phyloP scores from a whole-genome alignment of 92 coral and sea anemone genomes.

The Porites divaricata region DNA sequence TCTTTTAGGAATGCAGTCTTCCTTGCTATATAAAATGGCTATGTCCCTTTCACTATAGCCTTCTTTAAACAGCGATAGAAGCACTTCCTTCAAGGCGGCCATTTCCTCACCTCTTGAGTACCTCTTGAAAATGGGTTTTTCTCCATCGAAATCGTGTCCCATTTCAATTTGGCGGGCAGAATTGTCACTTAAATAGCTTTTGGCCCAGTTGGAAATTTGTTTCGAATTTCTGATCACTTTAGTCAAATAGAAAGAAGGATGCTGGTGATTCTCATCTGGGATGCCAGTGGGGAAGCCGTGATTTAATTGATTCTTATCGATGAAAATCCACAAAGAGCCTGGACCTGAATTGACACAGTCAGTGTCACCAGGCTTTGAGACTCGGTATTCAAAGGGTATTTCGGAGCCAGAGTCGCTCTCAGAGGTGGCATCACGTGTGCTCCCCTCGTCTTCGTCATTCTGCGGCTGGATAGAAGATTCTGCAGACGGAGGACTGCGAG shows the following conservation, averaged over 20 bases:
- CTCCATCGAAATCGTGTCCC: neutral
- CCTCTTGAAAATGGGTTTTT: too few species aligned
- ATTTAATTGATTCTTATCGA: neutral
- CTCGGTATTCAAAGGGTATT: too few species aligned
- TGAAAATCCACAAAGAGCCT: slow-evolving; percentile 2
- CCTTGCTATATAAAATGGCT: neutral
- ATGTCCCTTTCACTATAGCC: slow-evolving; percentile 28
- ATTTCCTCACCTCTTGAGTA: neutral
- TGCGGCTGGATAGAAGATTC: neutral
- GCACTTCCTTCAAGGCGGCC: neutral
- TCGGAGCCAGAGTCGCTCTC: neutral
- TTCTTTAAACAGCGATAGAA: neutral
- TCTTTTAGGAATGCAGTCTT: neutral
- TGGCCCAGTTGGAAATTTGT: neutral
- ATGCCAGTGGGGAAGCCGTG: neutral
- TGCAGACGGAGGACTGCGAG: neutral
- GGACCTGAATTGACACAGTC: neutral
- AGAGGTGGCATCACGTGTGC: neutral
- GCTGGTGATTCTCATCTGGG: neutral
- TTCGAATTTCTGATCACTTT: neutral
- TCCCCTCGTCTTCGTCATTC: neutral
- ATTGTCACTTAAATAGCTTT: neutral
- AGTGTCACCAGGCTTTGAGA: neutral
- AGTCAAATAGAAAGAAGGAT: neutral
- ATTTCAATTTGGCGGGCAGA: neutral